phyloP scores from a whole-genome alignment of 2,113 vertebrate species.

The Apodemus sylvaticus region DNA sequence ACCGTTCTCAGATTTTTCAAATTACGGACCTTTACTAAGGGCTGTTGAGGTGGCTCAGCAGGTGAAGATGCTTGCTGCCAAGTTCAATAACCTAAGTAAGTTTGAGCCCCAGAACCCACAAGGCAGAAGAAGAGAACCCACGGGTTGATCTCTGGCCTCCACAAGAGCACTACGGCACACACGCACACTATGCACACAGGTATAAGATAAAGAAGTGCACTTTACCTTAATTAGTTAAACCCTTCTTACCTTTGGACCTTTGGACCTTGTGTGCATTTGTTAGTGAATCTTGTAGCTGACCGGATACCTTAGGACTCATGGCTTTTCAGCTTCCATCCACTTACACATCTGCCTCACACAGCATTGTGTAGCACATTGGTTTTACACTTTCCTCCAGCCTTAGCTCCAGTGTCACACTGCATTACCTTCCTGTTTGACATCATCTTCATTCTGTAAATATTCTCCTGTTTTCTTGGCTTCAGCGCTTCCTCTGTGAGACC shows the following conservation, averaged over 20 bases:
- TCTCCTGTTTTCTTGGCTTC: background rate
- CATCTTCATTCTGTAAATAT: background rate
- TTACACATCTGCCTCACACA: background rate
- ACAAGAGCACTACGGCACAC: too few relatives aligned
- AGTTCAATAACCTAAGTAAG: too few relatives aligned
- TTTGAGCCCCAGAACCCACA: background rate
- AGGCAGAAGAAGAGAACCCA: background rate
- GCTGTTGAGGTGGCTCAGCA: background rate
- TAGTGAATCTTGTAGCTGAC: background rate
- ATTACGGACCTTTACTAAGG: background rate
- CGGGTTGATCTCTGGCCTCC: background rate
- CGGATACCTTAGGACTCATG: background rate
- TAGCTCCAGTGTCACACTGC: background rate
- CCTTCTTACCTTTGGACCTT: background rate
- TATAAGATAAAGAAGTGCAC: background rate
- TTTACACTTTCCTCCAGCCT: background rate
- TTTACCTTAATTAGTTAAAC: background rate
- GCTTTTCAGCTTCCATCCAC: background rate
- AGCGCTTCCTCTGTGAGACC: background rate
- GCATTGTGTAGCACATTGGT: background rate
- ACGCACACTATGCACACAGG: background rate
- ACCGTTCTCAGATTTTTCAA: background rate
- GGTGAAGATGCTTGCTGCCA: background rate
- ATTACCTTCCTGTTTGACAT: background rate
- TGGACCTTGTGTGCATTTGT: background rate